Evolutionary conservation across 2,888 invertebrate species (phyloP).

Genomic region (Andrena minutula): DNA sequence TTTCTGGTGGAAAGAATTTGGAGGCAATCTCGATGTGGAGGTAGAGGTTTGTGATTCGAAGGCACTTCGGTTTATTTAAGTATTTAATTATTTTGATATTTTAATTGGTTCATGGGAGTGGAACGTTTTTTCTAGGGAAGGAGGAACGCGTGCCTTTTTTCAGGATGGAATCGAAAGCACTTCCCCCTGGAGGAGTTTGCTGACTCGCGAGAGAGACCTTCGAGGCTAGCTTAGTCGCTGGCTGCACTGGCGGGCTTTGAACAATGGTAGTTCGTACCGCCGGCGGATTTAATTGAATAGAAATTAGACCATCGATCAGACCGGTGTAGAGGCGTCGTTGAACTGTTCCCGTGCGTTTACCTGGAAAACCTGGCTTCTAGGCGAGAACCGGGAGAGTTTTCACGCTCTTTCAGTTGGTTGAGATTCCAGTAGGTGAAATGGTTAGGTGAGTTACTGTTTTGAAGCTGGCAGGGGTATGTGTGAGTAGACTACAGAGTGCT

Average conservation of each 20-base stretch:
- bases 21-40: too few species aligned
- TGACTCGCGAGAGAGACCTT: slow-evolving; percentile 42
- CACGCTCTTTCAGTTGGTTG: too few species aligned
- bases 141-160: slow-evolving; percentile 13
- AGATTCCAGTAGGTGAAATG: too few species aligned
- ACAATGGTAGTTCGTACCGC: slow-evolving; percentile 55
- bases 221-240: slow-evolving; percentile 2
- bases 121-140: neutral
- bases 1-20: too few species aligned
- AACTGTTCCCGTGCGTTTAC: slow-evolving; percentile 50
- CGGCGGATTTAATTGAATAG: slow-evolving; percentile 59
- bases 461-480: too few species aligned
- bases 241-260: slow-evolving; percentile 14
- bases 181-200: slow-evolving; percentile 30
- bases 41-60: too few species aligned
- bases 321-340: slow-evolving; percentile 48
- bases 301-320: slow-evolving; percentile 60
- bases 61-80: too few species aligned
- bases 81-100: too few species aligned
- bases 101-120: too few species aligned
- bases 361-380: neutral
- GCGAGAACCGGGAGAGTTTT: neutral
- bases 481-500: too few species aligned
- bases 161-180: slow-evolving; percentile 16
- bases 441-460: too few species aligned